Base-by-base conservation (phyloP, 2,797 vertebrate genomes). In the Tarsius wallacei region DNA sequence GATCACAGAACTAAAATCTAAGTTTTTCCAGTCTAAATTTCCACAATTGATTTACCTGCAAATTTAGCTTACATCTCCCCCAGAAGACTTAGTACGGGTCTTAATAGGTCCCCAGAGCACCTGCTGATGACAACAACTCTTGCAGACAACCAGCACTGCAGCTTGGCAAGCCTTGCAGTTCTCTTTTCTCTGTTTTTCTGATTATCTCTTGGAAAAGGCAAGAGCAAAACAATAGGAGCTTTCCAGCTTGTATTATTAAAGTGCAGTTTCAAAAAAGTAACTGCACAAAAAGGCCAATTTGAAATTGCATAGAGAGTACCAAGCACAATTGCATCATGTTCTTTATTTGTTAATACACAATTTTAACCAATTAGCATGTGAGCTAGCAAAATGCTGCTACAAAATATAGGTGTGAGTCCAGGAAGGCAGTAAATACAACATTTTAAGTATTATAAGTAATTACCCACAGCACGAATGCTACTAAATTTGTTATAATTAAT, bases 401-500 rank as follows among this genome's bases (percentile, higher is more conserved):
- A 98, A 97, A 98, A 97, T 93, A 94, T 0, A 98, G 96, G 92
- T 86, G n/a, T 68, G 24, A 85, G 49, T 61, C 63, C 16, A 91
- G 77, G n/a, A 95, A 96, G 84, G 82, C 90, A 98, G 90, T 85
- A 96, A 98, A 94, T 51, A 87, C 14, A 97, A 68, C 59, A 74
- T 82, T 96, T 83, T 73, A 93, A 73, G 64, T 49, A 57, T 49
- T 87, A 22, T n/a, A 78, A 70, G 13, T 26, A 71, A 80, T 78
- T 91, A 53, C 31, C 42, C 21, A 77, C 9, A 74, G 15, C 17
- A 57, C 36, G 66, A 9, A 49, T 12, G n/a, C 31, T n/a, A 81
- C 42, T 80, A 13, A 33, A 36, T n/a, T 92, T 87, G 49, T 76
- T 86, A 61, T 77, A 82, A 80, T 42, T 3, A 42, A 42, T 42